Evolutionary conservation across 1,140 invertebrate species (phyloP).

Genomic region (Ridgeia piscesae): DNA sequence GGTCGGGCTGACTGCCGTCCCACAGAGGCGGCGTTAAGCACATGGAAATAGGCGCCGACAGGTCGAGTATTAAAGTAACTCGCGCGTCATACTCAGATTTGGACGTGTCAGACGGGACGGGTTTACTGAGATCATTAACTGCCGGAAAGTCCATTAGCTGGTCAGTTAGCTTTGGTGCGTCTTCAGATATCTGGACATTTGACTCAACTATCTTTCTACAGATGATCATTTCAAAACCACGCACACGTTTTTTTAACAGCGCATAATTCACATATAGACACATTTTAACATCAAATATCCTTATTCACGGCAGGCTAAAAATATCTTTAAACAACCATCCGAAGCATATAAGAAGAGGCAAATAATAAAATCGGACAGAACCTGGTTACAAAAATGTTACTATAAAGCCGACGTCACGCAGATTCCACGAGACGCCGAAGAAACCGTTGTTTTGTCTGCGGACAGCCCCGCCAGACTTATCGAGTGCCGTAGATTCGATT

Average conservation of each 20-base stretch:
- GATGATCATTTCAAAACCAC: no score
- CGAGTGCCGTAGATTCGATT: not conserved
- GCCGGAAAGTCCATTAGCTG: not conserved
- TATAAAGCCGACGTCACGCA: no score
- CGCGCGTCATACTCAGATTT: not conserved
- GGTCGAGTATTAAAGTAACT: not conserved
- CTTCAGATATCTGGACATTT: not conserved
- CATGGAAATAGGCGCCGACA: not conserved
- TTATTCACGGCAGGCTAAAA: not conserved
- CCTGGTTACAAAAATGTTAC: not conserved
- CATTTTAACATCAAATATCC: not conserved
- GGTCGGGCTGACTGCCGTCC: not conserved
- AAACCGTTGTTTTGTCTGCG: not conserved
- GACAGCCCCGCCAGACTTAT: not conserved
- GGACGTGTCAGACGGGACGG: not conserved
- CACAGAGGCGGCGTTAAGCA: not conserved
- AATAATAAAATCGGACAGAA: not conserved
- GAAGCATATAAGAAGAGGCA: not conserved
- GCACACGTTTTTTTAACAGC: no score
- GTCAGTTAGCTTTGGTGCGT: not conserved
- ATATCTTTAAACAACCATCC: not conserved
- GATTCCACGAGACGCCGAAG: no score
- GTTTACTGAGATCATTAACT: not conserved
- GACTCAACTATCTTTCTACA: not conserved
- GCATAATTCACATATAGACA: no score